These are phyloP conservation scores for Anomalospiza imberbis DNA, from an alignment of 2,797 vertebrate species.

Conservation along the genomic window DNA sequence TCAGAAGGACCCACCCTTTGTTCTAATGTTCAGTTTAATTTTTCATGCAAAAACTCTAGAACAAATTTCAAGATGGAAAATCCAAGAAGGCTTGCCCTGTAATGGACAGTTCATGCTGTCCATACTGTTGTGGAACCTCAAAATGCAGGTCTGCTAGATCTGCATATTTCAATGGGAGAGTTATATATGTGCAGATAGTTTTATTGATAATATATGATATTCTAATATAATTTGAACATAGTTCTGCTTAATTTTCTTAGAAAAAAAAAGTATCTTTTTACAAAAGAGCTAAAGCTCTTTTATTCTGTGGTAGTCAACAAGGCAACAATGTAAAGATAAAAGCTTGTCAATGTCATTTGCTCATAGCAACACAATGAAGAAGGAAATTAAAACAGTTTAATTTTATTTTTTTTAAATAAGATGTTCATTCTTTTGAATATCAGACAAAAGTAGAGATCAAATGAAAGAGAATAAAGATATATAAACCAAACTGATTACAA, in stretches of 20 bases:
- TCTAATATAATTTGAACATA: background rate
- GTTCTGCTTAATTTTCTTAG: background rate
- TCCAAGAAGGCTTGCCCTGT: background rate
- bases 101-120: background rate
- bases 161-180: background rate
- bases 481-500: constrained; percentile 19
- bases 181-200: background rate
- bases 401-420: background rate
- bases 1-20: background rate
- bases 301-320: background rate
- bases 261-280: background rate
- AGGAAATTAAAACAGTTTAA: background rate
- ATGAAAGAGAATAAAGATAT: background rate
- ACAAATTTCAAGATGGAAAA: background rate
- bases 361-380: background rate
- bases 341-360: background rate
- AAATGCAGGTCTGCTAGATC: background rate
- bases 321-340: background rate
- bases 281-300: background rate
- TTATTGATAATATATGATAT: background rate
- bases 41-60: background rate
- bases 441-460: background rate
- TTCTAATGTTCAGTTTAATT: background rate
- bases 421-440: background rate
- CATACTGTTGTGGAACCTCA: background rate